These are phyloP conservation scores for Petrosia ficiformis DNA, from an alignment of 37 sponge, comb jelly and placozoan species.

Conservation along the genomic window DNA sequence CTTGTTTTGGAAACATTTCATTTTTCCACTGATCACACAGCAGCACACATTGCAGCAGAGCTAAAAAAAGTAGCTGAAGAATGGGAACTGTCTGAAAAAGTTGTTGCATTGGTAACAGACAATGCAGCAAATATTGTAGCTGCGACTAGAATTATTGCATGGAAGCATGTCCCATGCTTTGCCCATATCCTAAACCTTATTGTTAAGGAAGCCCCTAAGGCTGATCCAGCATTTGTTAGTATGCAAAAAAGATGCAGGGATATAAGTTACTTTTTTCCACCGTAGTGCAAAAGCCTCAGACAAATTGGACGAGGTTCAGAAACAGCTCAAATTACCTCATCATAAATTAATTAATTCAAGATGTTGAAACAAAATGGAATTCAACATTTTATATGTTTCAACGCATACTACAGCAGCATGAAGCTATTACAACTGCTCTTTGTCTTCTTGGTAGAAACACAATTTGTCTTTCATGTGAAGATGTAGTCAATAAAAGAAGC, in stretches of 20 bases:
- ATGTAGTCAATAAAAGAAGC: background rate
- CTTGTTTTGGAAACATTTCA: no score
- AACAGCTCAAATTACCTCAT: background rate
- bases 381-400: slow-evolving; percentile 10
- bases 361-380: slow-evolving; percentile 5
- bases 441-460: background rate
- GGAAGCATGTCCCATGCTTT: slow-evolving; percentile 9
- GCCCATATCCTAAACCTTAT: slow-evolving; percentile 4
- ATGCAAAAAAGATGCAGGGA: background rate
- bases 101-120: no score
- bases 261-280: slow-evolving; percentile 8
- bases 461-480: background rate
- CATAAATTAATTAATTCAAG: slow-evolving; percentile 1
- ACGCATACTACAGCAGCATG: background rate
- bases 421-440: slow-evolving; percentile 1
- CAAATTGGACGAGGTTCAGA: background rate
- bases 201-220: background rate
- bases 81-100: no score
- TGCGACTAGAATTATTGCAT: no score
- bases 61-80: no score
- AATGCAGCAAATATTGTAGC: no score
- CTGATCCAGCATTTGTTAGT: background rate
- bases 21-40: no score
- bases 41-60: no score
- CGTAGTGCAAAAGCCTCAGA: background rate